phyloP scores from a whole-genome alignment of 2,888 invertebrate genomes.

The Kuschelorhynchus macadamiae region DNA sequence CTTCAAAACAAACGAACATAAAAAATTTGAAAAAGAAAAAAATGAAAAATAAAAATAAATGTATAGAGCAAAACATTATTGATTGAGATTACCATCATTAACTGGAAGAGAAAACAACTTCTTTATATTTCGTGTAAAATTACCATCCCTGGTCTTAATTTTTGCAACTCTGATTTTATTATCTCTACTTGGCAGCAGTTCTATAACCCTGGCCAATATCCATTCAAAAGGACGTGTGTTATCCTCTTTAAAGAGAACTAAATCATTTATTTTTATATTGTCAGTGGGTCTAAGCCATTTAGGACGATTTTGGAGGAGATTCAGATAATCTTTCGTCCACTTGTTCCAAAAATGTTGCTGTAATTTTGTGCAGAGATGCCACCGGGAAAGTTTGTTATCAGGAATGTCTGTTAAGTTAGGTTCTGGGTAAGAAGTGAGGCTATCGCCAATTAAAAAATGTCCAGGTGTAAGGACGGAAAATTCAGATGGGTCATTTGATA shows the following conservation, averaged over 20 bases:
- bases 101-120: too few relatives aligned
- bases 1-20: too few relatives aligned
- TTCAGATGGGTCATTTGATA: constrained; percentile 29
- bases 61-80: too few relatives aligned
- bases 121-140: too few relatives aligned
- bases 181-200: too few relatives aligned
- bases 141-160: too few relatives aligned
- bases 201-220: too few relatives aligned
- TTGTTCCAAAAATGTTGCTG: constrained; percentile 30
- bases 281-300: constrained; percentile 6
- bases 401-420: constrained; percentile 12
- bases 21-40: too few relatives aligned
- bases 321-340: constrained; percentile 14
- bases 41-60: too few relatives aligned
- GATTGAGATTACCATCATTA: too few relatives aligned
- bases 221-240: too few relatives aligned
- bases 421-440: constrained; percentile 21
- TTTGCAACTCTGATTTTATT: too few relatives aligned
- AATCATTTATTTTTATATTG: background rate
- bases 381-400: constrained; percentile 17
- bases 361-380: constrained; percentile 9
- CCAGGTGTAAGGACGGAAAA: constrained; percentile 9
- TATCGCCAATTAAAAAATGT: constrained; percentile 8
- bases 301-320: constrained; percentile 20
- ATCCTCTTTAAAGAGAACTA: background rate